phyloP scores from a whole-genome alignment of 2,113 vertebrate genomes.

The Hemichromis elongatus region DNA sequence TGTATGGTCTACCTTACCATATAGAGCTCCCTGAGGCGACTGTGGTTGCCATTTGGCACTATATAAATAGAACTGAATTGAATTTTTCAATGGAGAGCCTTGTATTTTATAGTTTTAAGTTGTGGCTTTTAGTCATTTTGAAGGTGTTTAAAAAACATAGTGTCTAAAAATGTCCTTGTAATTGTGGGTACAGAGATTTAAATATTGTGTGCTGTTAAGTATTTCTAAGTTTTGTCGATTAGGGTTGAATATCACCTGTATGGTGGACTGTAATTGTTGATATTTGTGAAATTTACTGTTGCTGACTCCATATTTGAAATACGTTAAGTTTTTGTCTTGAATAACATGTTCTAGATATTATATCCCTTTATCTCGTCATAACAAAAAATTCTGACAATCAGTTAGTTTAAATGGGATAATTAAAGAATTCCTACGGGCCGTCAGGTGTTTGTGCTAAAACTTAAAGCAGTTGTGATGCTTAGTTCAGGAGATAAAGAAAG shows the following conservation, averaged over 20 bases:
- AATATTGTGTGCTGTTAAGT: neutral
- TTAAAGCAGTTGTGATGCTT: neutral
- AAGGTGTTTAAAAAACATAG: too few relatives aligned
- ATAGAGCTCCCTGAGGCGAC: too few relatives aligned
- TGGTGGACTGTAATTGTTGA: neutral
- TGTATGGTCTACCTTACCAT: too few relatives aligned
- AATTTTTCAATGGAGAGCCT: neutral
- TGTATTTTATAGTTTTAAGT: neutral
- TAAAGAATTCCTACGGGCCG: neutral
- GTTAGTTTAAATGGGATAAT: neutral
- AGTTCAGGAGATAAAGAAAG: neutral
- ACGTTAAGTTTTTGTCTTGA: neutral
- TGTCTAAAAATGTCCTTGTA: neutral
- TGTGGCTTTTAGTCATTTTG: too few relatives aligned
- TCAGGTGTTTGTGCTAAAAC: neutral
- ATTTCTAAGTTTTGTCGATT: neutral
- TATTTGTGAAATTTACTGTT: neutral
- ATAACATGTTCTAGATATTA: neutral
- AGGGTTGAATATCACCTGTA: accelerated
- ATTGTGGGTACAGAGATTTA: neutral
- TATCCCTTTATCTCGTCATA: neutral
- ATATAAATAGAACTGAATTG: too few relatives aligned
- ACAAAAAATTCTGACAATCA: neutral
- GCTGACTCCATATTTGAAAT: neutral
- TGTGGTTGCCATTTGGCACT: too few relatives aligned